Evolutionary conservation across 2,888 invertebrate genomes (phyloP), one percentile per base, ranked within the genome.

Genomic region (Fragum sueziense): DNA sequence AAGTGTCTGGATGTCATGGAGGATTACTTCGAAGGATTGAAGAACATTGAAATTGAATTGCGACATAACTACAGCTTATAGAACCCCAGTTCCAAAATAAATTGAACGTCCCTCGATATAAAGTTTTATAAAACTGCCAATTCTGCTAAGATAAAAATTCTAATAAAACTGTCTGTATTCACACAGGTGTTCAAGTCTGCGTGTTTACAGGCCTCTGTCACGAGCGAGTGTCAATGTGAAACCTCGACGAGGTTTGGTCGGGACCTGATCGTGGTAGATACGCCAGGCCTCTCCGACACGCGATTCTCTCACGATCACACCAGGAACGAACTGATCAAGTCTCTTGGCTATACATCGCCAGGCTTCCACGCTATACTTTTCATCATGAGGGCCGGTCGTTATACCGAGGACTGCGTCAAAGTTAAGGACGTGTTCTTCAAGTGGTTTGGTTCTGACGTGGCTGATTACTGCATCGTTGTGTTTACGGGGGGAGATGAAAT

Each of bases 271-370:
- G 62, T 74, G n/a, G 79, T 79, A 11, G 79, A 75, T 31, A 79
- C 79, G 11, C 79, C 79, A 2, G 79, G 71, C 4, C 71, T 79
- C 31, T 79, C 34, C n/a, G 79, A 79, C 61, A 75, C 75, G 2
- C 52, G 34, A 20, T n/a, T 27, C 4, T 29, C 52, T 22, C 67
- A 59, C n/a, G 47, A 27, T 20, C 61, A 57, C 22, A 73, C 69
- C 22, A 20, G n/a, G 0, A 59, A 37, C 14, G 74, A 79, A 51
- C 62, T 79, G 17, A 31, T 70, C 4, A 52, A 52, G 37, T 37
- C 47, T 22, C 34, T 74, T 6, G 74, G 65, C 2, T 68, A 59
- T 47, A 14, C 65, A 14, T 29, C 37, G 22, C 70, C 70, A 3
- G 79, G 79, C 14, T 65, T 74, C 59, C 79, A 74, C 59, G 79